Conservation (phyloP, 2,888 invertebrate genomes). For the Drosophila koepferae region DNA sequence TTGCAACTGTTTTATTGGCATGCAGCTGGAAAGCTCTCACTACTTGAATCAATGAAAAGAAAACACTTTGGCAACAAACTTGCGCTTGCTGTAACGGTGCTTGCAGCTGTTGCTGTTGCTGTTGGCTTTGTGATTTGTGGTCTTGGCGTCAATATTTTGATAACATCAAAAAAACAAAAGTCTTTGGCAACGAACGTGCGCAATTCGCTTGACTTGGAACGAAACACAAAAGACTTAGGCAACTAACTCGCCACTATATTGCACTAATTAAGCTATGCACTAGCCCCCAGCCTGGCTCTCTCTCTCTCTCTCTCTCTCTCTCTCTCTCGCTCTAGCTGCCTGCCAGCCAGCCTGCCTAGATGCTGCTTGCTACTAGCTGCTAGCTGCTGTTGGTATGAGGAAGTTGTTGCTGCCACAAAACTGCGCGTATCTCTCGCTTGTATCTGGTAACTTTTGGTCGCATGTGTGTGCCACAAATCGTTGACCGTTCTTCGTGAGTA, state of each 20-base stretch:
- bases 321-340: background rate
- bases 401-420: constrained; percentile 49
- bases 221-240: constrained; percentile 60
- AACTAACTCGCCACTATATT: constrained; percentile 60
- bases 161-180: constrained; percentile 52
- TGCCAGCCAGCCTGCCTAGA: background rate
- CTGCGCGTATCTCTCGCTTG: constrained; percentile 42
- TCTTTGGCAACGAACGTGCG: constrained; percentile 72
- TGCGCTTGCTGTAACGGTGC: constrained; percentile 9
- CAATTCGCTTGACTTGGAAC: background rate
- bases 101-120: constrained; percentile 10
- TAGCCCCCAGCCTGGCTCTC: constrained; percentile 1
- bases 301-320: background rate
- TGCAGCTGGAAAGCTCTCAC: constrained; percentile 8
- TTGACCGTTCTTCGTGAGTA: constrained; percentile 37
- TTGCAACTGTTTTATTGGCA: constrained; percentile 8
- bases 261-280: constrained; percentile 68
- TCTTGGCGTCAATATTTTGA: constrained; percentile 17
- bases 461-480: constrained; percentile 46
- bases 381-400: constrained; percentile 45
- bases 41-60: constrained; percentile 2
- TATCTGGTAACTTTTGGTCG: constrained; percentile 26
- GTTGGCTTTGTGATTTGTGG: constrained; percentile 13
- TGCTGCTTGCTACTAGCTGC: constrained; percentile 2
- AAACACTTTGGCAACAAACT: constrained; percentile 32